Evolutionary conservation across 2,113 vertebrate genomes (phyloP).

Genomic region (Phylloscopus trochiloides): DNA sequence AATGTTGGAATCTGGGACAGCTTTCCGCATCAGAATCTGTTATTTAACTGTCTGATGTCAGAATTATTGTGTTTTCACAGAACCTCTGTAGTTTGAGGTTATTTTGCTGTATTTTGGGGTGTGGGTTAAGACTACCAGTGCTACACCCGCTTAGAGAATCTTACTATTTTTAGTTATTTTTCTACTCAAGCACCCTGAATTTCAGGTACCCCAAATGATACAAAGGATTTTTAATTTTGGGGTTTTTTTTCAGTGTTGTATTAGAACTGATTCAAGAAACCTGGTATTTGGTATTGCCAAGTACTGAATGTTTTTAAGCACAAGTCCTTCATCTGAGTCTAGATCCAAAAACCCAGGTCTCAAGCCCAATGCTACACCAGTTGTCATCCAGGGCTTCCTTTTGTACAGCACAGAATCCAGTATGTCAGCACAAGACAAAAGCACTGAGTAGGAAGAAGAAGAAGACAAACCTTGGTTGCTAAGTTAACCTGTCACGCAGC

Average conservation of each 20-base stretch:
- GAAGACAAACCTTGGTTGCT: background rate
- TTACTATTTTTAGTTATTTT: background rate
- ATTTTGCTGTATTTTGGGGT: background rate
- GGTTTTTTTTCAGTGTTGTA: background rate
- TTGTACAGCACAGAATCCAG: background rate
- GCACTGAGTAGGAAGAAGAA: background rate
- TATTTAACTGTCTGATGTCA: slow-evolving; percentile 18
- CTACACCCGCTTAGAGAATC: background rate
- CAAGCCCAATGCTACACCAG: background rate
- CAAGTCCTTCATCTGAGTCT: background rate
- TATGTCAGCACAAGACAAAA: background rate
- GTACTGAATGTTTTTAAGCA: background rate
- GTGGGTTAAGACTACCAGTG: background rate
- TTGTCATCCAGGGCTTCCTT: background rate
- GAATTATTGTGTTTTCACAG: background rate
- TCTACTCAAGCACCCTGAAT: background rate
- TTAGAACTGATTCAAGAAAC: background rate
- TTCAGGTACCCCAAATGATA: background rate
- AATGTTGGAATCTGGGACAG: slow-evolving; percentile 6
- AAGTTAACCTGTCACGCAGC: background rate
- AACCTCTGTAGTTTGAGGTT: background rate
- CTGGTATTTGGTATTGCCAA: background rate
- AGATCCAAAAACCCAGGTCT: background rate
- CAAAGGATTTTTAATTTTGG: background rate
- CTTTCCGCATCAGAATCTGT: background rate